Base-by-base conservation (phyloP, 2,113 vertebrate species). In the Myotis davidii region DNA sequence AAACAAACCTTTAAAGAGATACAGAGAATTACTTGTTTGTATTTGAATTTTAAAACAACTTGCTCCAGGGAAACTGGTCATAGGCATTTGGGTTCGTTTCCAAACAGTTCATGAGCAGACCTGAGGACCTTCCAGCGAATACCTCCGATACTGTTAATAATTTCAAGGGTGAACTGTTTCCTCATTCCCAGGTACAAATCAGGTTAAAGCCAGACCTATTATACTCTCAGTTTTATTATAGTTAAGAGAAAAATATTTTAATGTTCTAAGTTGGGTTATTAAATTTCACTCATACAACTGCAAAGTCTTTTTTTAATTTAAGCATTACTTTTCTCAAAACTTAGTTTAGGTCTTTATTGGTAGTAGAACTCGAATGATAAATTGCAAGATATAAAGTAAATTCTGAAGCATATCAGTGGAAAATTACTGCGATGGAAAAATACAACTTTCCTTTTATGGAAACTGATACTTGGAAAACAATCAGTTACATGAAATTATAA, bases 131-230 rank as follows among this genome's bases (percentile, higher is more conserved):
- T 69, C 77, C 59, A 78, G 11, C 23, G 17, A 96, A 72, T 2
- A 16, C 14, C 9, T 92, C 64, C 13, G 59, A 56, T n/a, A 50
- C 37, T 74, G 72, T 88, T 86, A 94, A 90, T 95, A 83, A 88
- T 73, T 92, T 91, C 78, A 96, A 92, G 27, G 64, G n/a, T 9
- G 11, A 95, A 96, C 73, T 74, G 5, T 79, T 96, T 89, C 78
- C 91, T 95, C 74, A 93, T 93, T 97, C 64, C 78, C 73, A 88
- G 39, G 45, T 56, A 34, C 11, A 90, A 85, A 94, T 73, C 83
- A 90, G 42, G 48, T 88, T 70, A 86, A 84, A 96, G 48, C n/a
- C 16, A 95, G 39, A 82, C 25, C 42, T 95, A 37, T 32, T 85
- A 10, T 21, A 83, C 11, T 69, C 67, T 61, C 27, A 17, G 32